Base-by-base conservation (phyloP, 2,888 invertebrate genomes). In the Eupeodes luniger region DNA sequence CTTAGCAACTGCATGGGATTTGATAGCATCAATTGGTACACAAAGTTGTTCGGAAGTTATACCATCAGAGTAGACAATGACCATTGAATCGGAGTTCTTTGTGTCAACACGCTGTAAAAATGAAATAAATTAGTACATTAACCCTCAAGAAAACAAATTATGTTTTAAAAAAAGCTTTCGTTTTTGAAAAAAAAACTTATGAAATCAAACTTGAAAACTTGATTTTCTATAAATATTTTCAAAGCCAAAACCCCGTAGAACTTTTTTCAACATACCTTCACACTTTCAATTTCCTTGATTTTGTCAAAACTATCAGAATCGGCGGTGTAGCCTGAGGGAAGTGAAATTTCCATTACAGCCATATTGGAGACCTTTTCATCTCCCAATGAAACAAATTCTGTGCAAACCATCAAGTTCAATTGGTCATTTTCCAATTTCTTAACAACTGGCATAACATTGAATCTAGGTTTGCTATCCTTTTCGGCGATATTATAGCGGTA, bases 291-390 rank as follows among this genome's bases (percentile, higher is more conserved):
- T n/a, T 89, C 79, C 69, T 91, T 90, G 61, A 96, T 93, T 90
- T 95, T 95, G 5, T 96, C 96, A 47, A 98, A 94, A 0, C 96
- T 96, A 90, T 96, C 96, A 89, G 95, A 94, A 90, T 98, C 97
- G 0, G 97, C 97, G 0, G 97, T 95, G 92, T 97, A 99, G n/a
- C 99, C 98, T 0, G 98, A 98, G 0, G 98, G 98, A 82, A 99
- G 94, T 86, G 96, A 96, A 0, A 98, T 96, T 91, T 98, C 98
- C 95, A 98, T 96, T 0, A 98, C 96, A 12, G 98, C 97, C 96
- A 98, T 96, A 90, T 98, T 98, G 86, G 96, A 96, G 70, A 95
- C 95, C 91, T 95, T 95, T 51, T 95, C 91, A 10, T 91, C 91
- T 14, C 91, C 90, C 0, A 90, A 81, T 0, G 92, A 92, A 4